Conservation (phyloP, 2,113 vertebrate genomes). For the Python bivittatus region DNA sequence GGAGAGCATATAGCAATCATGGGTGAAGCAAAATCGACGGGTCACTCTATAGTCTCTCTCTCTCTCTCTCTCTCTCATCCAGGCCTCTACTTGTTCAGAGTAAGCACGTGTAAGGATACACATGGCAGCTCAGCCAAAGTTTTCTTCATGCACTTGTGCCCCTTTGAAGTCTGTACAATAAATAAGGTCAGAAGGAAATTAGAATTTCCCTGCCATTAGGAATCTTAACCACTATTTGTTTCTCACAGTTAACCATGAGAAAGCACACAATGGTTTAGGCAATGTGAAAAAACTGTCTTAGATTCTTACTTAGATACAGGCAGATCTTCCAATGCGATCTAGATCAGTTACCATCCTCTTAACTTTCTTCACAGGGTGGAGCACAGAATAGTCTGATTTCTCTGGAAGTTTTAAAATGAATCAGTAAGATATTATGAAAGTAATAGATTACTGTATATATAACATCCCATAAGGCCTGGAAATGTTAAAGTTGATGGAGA, state of each 20-base stretch:
- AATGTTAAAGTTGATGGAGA: background rate
- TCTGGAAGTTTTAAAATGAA: background rate
- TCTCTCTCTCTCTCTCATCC: background rate
- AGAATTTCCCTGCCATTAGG: background rate
- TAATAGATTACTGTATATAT: background rate
- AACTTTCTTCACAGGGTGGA: background rate
- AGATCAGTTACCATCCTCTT: background rate
- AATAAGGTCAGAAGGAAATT: background rate
- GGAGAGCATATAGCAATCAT: background rate
- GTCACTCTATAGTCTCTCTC: background rate
- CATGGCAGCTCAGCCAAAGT: background rate
- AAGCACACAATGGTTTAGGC: background rate
- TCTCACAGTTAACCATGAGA: background rate
- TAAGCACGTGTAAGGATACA: background rate
- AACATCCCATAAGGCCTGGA: background rate
- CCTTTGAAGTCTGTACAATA: background rate
- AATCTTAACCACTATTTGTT: background rate
- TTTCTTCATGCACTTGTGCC: background rate
- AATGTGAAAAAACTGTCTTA: background rate
- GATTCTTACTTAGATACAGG: background rate
- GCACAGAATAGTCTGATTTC: background rate
- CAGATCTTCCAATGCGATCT: background rate
- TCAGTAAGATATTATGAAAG: background rate
- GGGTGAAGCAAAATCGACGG: background rate
- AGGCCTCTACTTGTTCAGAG: background rate